Conservation (phyloP, 2,888 invertebrate genomes). For the Acleris literana region DNA sequence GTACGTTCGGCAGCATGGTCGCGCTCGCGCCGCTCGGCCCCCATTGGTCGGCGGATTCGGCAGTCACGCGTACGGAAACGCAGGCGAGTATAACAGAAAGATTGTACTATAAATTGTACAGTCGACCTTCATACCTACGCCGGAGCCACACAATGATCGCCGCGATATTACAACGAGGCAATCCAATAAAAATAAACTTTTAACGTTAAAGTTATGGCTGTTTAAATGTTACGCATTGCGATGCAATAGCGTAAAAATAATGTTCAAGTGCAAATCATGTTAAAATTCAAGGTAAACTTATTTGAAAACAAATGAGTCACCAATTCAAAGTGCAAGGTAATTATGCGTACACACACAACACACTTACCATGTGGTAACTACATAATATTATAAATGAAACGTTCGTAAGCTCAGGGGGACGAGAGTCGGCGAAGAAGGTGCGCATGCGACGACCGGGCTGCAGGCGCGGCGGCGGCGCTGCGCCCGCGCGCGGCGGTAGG, state of each 20-base stretch:
- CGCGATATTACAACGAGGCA: slow-evolving; percentile 17
- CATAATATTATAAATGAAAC: not conserved
- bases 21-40: slow-evolving; percentile 27
- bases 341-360: not conserved
- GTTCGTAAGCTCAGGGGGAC: not conserved
- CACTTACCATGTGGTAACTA: slow-evolving; percentile 4
- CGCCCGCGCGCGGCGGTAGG: slow-evolving; percentile 52
- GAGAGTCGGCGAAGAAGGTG: not conserved
- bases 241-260: not conserved
- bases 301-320: slow-evolving; percentile 24
- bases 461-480: slow-evolving; percentile 32
- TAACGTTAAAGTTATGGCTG: not conserved
- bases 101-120: slow-evolving; percentile 45
- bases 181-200: slow-evolving; percentile 29
- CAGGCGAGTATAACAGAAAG: slow-evolving; percentile 40
- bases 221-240: not conserved
- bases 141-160: slow-evolving; percentile 27
- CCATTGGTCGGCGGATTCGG: slow-evolving; percentile 33
- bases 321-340: slow-evolving; percentile 27
- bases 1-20: slow-evolving; percentile 32
- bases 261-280: slow-evolving; percentile 10
- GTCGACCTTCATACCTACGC: slow-evolving; percentile 43
- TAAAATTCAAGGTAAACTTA: slow-evolving; percentile 27
- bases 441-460: slow-evolving; percentile 9
- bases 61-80: slow-evolving; percentile 40